These are phyloP conservation scores for Cydia fagiglandana DNA, from an alignment of 1,140 invertebrate species.

Conservation along the genomic window DNA sequence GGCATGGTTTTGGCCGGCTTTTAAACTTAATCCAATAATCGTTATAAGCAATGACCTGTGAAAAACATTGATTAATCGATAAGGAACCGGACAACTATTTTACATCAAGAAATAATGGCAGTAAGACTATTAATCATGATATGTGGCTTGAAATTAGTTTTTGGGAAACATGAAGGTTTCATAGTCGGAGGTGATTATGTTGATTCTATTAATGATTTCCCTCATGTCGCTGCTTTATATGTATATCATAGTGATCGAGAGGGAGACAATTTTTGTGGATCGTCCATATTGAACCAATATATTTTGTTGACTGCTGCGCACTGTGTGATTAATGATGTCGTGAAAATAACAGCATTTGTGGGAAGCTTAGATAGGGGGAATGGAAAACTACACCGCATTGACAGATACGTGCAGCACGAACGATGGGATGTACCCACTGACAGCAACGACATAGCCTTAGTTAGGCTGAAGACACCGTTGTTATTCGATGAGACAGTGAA, in stretches of 20 bases:
- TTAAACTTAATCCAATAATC: background rate
- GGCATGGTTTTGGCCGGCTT: background rate
- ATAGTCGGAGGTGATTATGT: background rate
- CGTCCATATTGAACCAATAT: constrained; percentile 39
- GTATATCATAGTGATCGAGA: background rate
- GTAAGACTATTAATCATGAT: background rate
- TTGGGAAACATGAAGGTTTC: background rate
- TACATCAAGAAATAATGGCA: background rate
- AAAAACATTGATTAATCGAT: background rate
- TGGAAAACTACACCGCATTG: background rate
- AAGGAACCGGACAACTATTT: background rate
- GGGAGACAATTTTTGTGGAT: constrained; percentile 32
- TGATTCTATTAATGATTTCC: background rate
- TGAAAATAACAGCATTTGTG: background rate
- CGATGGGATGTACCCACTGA: constrained; percentile 24
- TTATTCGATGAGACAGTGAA: constrained; percentile 34
- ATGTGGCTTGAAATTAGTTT: background rate
- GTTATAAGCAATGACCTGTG: background rate
- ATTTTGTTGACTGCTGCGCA: constrained; percentile 40
- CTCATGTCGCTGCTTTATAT: background rate
- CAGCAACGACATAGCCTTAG: constrained; percentile 41
- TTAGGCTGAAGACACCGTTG: constrained; percentile 29
- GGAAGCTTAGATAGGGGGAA: background rate
- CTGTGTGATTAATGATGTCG: constrained; percentile 32
- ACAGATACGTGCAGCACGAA: constrained; percentile 22